Conservation (phyloP, 2,888 invertebrate species). For the Nemotelus nigrinus region DNA sequence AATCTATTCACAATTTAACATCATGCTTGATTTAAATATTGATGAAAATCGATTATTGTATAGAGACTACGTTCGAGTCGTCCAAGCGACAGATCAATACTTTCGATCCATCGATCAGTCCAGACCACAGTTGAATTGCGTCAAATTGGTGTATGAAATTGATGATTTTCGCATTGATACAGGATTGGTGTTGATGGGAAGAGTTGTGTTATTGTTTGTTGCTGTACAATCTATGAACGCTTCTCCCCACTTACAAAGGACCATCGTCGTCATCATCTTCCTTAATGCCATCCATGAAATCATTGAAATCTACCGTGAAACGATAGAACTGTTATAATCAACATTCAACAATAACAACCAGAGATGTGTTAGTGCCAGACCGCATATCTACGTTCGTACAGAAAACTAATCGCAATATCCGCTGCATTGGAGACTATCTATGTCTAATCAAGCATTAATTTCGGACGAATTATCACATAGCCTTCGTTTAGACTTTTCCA, state of each 20-base stretch:
- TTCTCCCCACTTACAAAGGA: no score
- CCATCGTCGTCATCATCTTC: background rate
- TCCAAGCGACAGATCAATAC: conserved; percentile 35
- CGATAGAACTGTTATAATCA: conserved; percentile 45
- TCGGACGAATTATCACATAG: conserved; percentile 34
- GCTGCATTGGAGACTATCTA: conserved; percentile 17
- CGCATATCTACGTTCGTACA: background rate
- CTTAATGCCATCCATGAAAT: conserved; percentile 50
- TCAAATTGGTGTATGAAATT: no score
- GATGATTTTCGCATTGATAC: no score
- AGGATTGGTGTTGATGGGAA: no score
- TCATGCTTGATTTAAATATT: conserved; percentile 9
- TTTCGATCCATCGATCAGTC: background rate
- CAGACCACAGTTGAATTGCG: no score
- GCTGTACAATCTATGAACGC: no score
- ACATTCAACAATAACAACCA: conserved; percentile 15
- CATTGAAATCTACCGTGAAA: conserved; percentile 48
- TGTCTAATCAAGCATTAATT: conserved; percentile 17
- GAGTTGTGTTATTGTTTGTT: no score
- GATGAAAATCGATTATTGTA: conserved; percentile 34
- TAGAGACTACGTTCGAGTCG: conserved; percentile 1
- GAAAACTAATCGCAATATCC: conserved; percentile 33
- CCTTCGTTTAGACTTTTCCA: conserved; percentile 2
- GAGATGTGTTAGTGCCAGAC: conserved; percentile 8
- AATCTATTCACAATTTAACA: conserved; percentile 6